phyloP scores from a whole-genome alignment of 2,888 invertebrate genomes.

The Lamellibrachia satsuma region DNA sequence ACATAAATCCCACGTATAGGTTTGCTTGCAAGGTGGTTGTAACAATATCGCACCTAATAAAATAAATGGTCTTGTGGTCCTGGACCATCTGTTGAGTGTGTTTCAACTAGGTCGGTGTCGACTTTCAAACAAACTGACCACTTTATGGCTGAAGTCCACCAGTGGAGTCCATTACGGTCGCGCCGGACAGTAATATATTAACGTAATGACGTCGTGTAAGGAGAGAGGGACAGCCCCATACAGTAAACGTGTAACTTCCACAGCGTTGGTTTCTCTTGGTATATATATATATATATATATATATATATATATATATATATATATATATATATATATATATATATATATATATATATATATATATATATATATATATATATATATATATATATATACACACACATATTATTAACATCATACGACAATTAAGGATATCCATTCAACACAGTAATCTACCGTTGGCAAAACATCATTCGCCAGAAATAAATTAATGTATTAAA shows the following conservation, averaged over 20 bases:
- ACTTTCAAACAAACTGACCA: neutral
- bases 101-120: slow-evolving; percentile 7
- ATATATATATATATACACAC: no score
- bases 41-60: neutral
- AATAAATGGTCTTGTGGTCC: neutral
- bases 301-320: no score
- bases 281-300: no score
- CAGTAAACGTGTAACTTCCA: neutral
- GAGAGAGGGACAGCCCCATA: neutral
- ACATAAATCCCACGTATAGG: neutral
- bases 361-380: no score
- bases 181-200: neutral
- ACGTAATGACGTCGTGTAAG: neutral
- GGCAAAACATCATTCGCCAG: neutral
- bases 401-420: no score
- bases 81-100: neutral
- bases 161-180: neutral
- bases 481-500: neutral
- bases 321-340: no score
- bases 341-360: no score
- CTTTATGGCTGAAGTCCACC: slow-evolving; percentile 6
- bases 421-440: no score
- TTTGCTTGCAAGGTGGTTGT: neutral
- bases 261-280: neutral
- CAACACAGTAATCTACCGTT: no score